phyloP scores from a whole-genome alignment of 1,140 invertebrate species.

The Campodea augens region DNA sequence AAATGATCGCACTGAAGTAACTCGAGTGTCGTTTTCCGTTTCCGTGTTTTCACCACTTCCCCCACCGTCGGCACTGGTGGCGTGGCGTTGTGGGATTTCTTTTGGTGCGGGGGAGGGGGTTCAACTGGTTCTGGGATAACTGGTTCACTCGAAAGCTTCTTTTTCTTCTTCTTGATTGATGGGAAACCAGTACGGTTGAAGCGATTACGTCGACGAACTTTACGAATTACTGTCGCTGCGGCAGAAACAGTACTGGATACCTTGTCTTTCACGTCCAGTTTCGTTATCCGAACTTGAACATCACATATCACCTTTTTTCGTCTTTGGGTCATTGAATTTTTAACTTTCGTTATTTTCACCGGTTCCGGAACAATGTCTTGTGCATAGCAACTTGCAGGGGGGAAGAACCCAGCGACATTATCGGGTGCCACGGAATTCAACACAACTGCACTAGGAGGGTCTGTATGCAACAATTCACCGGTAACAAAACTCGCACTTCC shows the following conservation, averaged over 20 bases:
- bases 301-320: constrained; percentile 32
- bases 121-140: not conserved
- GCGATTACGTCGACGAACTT: constrained; percentile 47
- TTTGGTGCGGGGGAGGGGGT: not conserved
- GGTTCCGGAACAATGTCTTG: too few species aligned
- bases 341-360: too few species aligned
- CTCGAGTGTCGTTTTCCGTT: too few species aligned
- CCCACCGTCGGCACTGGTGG: constrained; percentile 1
- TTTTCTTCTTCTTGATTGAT: constrained; percentile 63
- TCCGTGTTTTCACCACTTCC: not conserved
- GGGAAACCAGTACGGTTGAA: constrained; percentile 75
- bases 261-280: constrained; percentile 24
- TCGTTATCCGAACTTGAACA: constrained; percentile 31
- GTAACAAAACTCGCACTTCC: too few species aligned
- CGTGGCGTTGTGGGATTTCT: not conserved
- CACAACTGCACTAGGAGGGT: too few species aligned
- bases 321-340: too few species aligned
- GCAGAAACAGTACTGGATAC: constrained; percentile 17
- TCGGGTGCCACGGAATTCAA: too few species aligned
- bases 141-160: constrained; percentile 27
- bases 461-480: too few species aligned
- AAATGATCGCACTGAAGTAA: too few species aligned
- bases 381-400: too few species aligned
- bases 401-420: too few species aligned
- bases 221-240: constrained; percentile 28